Base-by-base conservation (phyloP, 2,797 vertebrate species). In the Miichthys miiuy region DNA sequence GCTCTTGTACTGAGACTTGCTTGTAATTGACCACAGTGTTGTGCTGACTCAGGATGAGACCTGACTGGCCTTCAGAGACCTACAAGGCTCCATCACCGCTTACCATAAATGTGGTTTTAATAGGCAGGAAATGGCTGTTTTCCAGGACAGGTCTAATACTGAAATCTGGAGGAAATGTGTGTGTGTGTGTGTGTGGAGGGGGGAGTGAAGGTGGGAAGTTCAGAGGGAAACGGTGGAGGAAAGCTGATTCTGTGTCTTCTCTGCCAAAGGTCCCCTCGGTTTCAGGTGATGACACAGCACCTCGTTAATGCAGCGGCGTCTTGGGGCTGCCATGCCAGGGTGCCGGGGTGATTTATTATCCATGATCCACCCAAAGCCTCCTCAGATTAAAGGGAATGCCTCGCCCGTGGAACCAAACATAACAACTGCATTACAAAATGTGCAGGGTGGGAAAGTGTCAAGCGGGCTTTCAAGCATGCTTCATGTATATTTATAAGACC, bases 211-310 rank as follows among this genome's bases (percentile, higher is more conserved):
- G 64, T 89, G 77, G 56, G 69, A 88, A 25, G 86, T 88, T 90
- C 77, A 77, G 58, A 73, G 25, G 57, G 58, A 81, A 77, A 74
- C 18, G 7, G 50, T 50, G 61, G n/a, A 27, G 51, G 61, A 70
- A 78, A 88, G 91, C 91, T 92, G 93, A 93, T 89, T 85, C 74
- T 69, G 80, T 84, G 54, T 69, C 92, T 94, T 90, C 75, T 66
- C 55, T 77, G 88, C 87, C 88, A 89, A 87, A 88, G 77, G 87
- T 85, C 77, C 68, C 63, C 55, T 54, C 42, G 47, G 71, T 85
- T 90, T 81, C 84, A 85, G 84, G 88, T 90, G 91, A 94, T 94
- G 91, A 94, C 89, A 87, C 89, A 91, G 93, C 93, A 90, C 42
- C 81, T 94, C 60, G 63, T 93, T 93, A 93, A 81, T 60, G 54